Evolutionary conservation across 2,888 invertebrate species (phyloP).

Genomic region (Oxytorus armatus): DNA sequence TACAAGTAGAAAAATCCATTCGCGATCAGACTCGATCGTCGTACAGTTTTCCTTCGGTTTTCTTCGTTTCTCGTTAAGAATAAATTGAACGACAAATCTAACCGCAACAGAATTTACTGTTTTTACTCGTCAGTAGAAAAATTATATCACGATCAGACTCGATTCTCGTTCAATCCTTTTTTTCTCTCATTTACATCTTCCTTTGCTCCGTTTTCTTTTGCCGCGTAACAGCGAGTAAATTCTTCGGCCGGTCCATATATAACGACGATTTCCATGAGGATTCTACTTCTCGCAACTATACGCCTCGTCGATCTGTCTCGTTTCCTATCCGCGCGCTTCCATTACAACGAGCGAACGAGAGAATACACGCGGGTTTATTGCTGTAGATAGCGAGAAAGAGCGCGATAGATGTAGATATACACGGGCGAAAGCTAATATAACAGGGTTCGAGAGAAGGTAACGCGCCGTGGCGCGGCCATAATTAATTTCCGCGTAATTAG

Average conservation of each 20-base stretch:
- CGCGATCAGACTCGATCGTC: no score
- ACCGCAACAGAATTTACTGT: neutral
- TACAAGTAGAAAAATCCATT: neutral
- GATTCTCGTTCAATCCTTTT: neutral
- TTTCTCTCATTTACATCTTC: neutral
- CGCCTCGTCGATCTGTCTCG: conserved; percentile 20
- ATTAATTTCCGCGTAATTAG: conserved; percentile 82
- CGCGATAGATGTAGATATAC: conserved; percentile 25
- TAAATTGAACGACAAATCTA: neutral
- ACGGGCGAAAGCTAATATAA: conserved; percentile 38
- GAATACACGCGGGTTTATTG: conserved; percentile 8
- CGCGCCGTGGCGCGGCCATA: conserved; percentile 75
- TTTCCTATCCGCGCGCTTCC: conserved; percentile 20
- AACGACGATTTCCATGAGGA: conserved; percentile 27
- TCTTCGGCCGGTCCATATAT: conserved; percentile 11
- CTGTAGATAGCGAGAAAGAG: conserved; percentile 11
- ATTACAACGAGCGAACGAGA: conserved; percentile 33
- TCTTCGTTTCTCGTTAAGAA: no score
- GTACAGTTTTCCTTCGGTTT: no score
- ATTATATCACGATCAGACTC: conserved; percentile 8
- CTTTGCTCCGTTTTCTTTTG: neutral
- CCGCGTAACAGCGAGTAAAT: conserved; percentile 3
- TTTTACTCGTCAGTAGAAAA: conserved; percentile 1
- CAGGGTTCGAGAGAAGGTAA: conserved; percentile 66
- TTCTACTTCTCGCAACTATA: conserved; percentile 12